Percentiles rank a stretch among this genome's conserved stretches.
phyloP scores from a whole-genome alignment of 2,113 vertebrate species.

The Oreochromis tanganicae region DNA sequence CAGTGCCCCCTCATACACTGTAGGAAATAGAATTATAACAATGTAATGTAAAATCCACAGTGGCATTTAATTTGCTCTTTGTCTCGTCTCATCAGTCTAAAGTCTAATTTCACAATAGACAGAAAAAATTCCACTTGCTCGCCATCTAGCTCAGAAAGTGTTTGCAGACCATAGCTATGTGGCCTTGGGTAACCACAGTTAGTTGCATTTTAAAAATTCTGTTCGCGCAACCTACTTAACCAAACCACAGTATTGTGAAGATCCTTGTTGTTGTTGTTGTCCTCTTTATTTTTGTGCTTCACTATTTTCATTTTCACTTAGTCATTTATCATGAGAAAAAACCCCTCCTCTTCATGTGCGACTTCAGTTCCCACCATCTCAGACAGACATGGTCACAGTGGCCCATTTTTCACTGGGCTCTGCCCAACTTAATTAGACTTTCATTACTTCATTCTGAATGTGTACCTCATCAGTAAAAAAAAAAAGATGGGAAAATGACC shows the following conservation, averaged over 20 bases:
- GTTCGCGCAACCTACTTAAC: neutral
- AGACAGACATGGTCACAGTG: constrained; percentile 12
- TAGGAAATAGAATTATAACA: neutral
- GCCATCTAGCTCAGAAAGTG: neutral
- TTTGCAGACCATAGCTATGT: neutral
- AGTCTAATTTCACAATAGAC: neutral
- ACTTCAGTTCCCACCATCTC: constrained; percentile 43
- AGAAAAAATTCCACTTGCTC: neutral
- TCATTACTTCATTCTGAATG: constrained; percentile 1
- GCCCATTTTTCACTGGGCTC: constrained; percentile 30
- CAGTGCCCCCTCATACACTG: neutral
- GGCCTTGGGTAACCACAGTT: constrained; percentile 6
- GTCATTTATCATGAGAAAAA: constrained; percentile 26
- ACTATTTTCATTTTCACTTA: constrained; percentile 8
- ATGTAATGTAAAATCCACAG: neutral
- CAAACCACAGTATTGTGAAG: constrained; percentile 21
- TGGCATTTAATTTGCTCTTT: neutral
- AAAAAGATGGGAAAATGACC: neutral
- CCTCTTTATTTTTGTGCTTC: neutral
- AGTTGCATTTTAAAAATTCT: constrained; percentile 18
- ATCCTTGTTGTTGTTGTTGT: neutral
- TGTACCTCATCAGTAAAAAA: neutral
- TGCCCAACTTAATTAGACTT: constrained; percentile 16
- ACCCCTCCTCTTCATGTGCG: neutral
- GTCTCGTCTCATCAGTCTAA: neutral